phyloP scores from a whole-genome alignment of 2,797 vertebrate genomes.

The Poecilia velifera region DNA sequence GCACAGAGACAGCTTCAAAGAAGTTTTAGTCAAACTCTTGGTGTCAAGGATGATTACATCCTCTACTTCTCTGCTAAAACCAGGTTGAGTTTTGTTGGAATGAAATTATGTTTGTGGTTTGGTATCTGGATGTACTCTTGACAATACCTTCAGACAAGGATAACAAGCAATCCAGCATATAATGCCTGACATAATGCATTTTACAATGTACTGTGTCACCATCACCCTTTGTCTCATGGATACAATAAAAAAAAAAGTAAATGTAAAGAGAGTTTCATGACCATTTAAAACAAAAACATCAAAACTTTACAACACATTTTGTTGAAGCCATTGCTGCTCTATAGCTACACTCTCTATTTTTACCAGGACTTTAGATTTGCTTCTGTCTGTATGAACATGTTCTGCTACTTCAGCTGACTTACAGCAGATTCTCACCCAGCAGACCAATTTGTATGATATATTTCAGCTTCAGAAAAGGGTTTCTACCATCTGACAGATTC shows the following conservation, averaged over 20 bases:
- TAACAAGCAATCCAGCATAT: slow-evolving; percentile 40
- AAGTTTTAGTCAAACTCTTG: background rate
- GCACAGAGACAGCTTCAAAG: too few species aligned
- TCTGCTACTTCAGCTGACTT: slow-evolving; percentile 1
- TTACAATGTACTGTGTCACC: slow-evolving; percentile 16
- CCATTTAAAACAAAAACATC: background rate
- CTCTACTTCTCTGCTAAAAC: slow-evolving; percentile 4
- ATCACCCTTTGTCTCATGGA: background rate
- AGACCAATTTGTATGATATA: slow-evolving; percentile 22
- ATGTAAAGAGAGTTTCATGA: background rate
- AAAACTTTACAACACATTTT: slow-evolving; percentile 3
- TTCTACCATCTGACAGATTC: slow-evolving; percentile 38
- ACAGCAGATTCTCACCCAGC: slow-evolving; percentile 8
- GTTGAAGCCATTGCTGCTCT: background rate
- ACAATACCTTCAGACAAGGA: slow-evolving; percentile 56
- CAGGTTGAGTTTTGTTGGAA: slow-evolving; percentile 17
- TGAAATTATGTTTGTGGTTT: slow-evolving; percentile 21
- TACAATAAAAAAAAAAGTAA: background rate
- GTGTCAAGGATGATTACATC: slow-evolving; percentile 11
- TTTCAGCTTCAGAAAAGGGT: slow-evolving; percentile 24
- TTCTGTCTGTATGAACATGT: slow-evolving; percentile 12
- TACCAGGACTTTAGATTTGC: background rate
- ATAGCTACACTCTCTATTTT: background rate
- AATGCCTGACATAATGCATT: slow-evolving; percentile 17
- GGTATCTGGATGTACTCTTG: slow-evolving; percentile 54